Percentiles rank a stretch among this genome's conserved stretches.
phyloP scores from a whole-genome alignment of 2,113 vertebrate species.

The Noctilio leporinus region DNA sequence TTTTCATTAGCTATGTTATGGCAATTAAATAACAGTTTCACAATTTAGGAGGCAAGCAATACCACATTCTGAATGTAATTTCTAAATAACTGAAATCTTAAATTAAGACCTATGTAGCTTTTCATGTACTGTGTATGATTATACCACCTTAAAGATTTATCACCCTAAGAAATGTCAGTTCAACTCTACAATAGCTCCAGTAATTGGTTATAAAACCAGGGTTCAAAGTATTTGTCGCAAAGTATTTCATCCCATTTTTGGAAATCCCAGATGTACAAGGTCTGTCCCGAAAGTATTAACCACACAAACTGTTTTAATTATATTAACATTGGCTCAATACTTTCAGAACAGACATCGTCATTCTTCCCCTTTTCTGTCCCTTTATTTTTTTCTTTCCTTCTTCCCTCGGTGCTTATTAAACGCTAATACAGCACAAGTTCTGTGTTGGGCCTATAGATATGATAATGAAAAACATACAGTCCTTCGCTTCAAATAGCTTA shows the following conservation, averaged over 20 bases:
- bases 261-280: background rate
- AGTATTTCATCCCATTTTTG: background rate
- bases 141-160: background rate
- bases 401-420: background rate
- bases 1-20: conserved; percentile 1
- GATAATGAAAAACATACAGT: background rate
- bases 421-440: background rate
- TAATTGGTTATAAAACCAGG: background rate
- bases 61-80: background rate
- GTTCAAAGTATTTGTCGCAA: background rate
- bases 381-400: background rate
- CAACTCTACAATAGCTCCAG: background rate
- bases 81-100: background rate
- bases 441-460: background rate
- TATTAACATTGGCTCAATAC: too few relatives aligned
- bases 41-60: background rate
- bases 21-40: conserved; percentile 31
- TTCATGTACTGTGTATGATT: background rate
- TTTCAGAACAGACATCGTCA: too few relatives aligned
- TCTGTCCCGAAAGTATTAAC: too few relatives aligned
- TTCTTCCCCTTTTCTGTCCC: background rate
- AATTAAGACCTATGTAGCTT: background rate
- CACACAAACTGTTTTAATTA: too few relatives aligned
- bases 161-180: background rate
- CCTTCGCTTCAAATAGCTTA: background rate